Evolutionary conservation across 2,888 invertebrate species (phyloP).

Genomic region (Invenusta paracnida): DNA sequence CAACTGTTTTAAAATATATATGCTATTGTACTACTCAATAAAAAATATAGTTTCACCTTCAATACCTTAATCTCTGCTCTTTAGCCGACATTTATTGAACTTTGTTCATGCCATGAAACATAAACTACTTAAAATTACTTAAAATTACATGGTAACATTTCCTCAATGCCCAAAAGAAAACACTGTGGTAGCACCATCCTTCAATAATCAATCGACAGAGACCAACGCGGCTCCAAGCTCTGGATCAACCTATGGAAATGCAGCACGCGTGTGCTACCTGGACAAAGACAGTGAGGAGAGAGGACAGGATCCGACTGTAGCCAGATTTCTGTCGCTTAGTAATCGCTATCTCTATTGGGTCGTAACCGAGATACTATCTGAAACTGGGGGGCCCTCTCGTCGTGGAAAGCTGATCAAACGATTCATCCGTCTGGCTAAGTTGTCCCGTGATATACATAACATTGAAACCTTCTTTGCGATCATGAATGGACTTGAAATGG

Average conservation of each 20-base stretch:
- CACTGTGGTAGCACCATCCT: too few species aligned
- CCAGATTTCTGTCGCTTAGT: neutral
- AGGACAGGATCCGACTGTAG: neutral
- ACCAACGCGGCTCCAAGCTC: neutral
- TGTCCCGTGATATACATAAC: neutral
- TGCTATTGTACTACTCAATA: too few species aligned
- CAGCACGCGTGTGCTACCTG: neutral
- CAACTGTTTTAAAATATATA: too few species aligned
- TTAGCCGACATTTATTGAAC: too few species aligned
- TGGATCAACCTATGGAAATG: neutral
- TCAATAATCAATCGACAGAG: too few species aligned
- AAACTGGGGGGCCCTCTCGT: conserved; percentile 14
- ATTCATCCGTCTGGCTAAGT: neutral
- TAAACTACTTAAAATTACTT: too few species aligned
- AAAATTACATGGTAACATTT: too few species aligned
- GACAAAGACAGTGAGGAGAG: neutral
- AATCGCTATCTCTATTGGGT: conserved; percentile 18
- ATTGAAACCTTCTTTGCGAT: conserved; percentile 28
- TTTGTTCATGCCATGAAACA: too few species aligned
- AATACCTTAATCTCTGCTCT: too few species aligned
- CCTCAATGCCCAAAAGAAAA: too few species aligned
- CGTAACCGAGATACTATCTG: neutral
- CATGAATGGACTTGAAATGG: conserved; percentile 22
- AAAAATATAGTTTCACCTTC: too few species aligned
- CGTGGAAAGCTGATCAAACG: conserved; percentile 10